phyloP scores from a whole-genome alignment of 53 echinoderm and acorn worm genomes.

The Glandiceps talaboti region DNA sequence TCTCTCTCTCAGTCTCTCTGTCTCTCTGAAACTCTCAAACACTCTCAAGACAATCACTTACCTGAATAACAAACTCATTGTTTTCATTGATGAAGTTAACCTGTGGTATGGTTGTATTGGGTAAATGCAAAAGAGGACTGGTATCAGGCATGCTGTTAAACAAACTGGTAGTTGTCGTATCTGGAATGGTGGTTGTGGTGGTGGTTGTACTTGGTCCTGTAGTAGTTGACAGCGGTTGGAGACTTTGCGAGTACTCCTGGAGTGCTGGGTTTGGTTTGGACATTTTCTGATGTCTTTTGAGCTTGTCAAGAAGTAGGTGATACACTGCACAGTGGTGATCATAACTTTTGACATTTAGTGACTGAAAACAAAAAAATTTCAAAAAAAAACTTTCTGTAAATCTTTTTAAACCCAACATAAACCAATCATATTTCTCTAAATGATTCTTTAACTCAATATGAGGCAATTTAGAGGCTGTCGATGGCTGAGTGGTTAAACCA shows the following conservation, averaged over 20 bases:
- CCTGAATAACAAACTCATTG: constrained; percentile 67
- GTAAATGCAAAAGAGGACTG: neutral
- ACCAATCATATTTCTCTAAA: too few relatives aligned
- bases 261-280: neutral
- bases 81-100: constrained; percentile 75
- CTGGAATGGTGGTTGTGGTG: constrained; percentile 4
- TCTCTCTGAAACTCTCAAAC: too few relatives aligned
- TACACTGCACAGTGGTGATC: constrained; percentile 98
- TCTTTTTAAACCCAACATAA: too few relatives aligned
- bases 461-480: too few relatives aligned
- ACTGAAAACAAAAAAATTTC: constrained; percentile 27
- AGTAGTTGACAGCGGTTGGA: neutral
- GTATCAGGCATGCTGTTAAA: neutral
- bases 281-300: constrained; percentile 40
- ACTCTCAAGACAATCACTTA: too few relatives aligned
- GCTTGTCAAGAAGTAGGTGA: constrained; percentile 86
- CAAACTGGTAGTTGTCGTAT: neutral
- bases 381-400: constrained; percentile 5
- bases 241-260: constrained; percentile 6
- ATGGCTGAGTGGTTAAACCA: too few relatives aligned
- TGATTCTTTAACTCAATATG: too few relatives aligned
- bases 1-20: too few relatives aligned
- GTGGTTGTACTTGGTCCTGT: constrained; percentile 3
- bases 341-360: constrained; percentile 69
- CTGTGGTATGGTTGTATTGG: constrained; percentile 49